Base-by-base conservation (phyloP, 2,888 invertebrate species). In the Ophraella communa region DNA sequence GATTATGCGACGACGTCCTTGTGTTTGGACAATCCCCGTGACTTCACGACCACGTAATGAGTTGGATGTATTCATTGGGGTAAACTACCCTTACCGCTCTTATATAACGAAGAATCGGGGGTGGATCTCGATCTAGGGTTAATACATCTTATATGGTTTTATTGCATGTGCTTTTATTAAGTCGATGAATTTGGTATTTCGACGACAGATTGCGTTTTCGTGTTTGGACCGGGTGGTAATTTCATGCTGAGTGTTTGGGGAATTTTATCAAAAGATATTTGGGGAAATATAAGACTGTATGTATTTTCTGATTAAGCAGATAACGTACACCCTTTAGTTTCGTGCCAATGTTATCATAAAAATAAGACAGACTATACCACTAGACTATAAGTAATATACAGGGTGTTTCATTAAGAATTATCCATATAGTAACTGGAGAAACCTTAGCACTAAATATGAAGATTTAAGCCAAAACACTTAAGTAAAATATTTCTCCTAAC, bases 61-160 rank as follows among this genome's bases (percentile, higher is more conserved):
- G 79, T 78, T 75, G 77, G 77, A 80, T 80, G 78, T 80, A 80
- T 80, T 80, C 80, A 80, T 80, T 80, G 78, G 76, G 73, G 78
- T 76, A 76, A 74, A 74, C 74, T 74, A 65, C 79, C 79, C 80
- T 77, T 76, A 74, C 73, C 73, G 63, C 79, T 79, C 80, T 77
- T 77, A 74, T 74, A 73, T 76, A 77, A 78, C 69, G 57, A 65
- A 71, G 69, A 65, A 73, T 73, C 66, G 74, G 72, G 76, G 75
- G 76, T 68, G 76, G 71, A 73, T 69, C 63, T 68, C 75, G 71
- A 73, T 69, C 63, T 67, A 75, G 77, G 77, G 78, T 65, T 78
- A 76, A 77, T 78, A 76, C 75, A 75, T 76, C 77, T 78, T 80
- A 81, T 81, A 80, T 76, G 79, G 79, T 79, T 79, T 80, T 79